Conservation (phyloP, 2,888 invertebrate species). For the Carpatolechia fugitivella region DNA sequence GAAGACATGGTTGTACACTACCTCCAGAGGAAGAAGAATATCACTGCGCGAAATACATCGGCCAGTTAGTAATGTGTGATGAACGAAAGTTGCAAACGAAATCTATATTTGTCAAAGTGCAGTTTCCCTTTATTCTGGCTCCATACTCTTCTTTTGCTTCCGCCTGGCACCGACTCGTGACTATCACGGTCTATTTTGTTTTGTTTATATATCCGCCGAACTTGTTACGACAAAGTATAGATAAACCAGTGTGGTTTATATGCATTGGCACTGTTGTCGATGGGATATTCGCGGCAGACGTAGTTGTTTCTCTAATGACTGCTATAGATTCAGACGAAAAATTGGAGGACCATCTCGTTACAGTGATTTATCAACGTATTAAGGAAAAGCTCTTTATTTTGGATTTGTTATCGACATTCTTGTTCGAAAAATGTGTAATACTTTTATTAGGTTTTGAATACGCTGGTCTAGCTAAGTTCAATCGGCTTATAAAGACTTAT, state of each 20-base stretch:
- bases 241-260: conserved; percentile 38
- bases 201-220: conserved; percentile 50
- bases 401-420: conserved; percentile 50
- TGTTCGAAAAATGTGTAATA: conserved; percentile 42
- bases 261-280: conserved; percentile 48
- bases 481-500: conserved; percentile 44
- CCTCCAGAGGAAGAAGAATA: conserved; percentile 50
- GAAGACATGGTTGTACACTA: neutral
- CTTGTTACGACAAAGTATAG: conserved; percentile 22
- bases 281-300: conserved; percentile 47
- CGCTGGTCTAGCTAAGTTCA: conserved; percentile 24
- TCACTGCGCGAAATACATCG: conserved; percentile 64
- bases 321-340: conserved; percentile 24
- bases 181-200: conserved; percentile 43
- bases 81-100: conserved; percentile 46
- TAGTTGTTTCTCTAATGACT: conserved; percentile 51
- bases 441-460: neutral
- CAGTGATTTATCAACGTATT: conserved; percentile 33
- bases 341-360: neutral
- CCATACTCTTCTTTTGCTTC: conserved; percentile 44
- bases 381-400: conserved; percentile 48
- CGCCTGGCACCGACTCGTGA: conserved; percentile 50
- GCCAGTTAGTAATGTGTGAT: conserved; percentile 58
- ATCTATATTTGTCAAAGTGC: conserved; percentile 50
- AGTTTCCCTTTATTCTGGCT: conserved; percentile 60